These are phyloP conservation scores for Chamaea fasciata DNA, from an alignment of 2,113 vertebrate genomes.

Conservation along the genomic window DNA sequence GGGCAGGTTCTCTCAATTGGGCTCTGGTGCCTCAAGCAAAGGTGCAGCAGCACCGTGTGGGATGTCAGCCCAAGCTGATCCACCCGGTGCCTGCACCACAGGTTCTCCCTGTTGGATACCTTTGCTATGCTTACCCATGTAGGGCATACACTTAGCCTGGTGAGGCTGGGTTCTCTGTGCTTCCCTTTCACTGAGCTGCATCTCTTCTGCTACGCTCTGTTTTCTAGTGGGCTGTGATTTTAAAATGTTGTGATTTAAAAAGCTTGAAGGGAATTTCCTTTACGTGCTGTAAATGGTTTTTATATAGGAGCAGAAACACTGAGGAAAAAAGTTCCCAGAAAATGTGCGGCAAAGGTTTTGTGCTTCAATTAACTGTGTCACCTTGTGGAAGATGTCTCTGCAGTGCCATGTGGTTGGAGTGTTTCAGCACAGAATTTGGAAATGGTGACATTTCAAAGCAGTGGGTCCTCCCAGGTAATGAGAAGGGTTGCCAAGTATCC, in stretches of 20 bases:
- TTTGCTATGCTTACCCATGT: not conserved
- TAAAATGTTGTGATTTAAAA: not conserved
- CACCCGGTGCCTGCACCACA: not conserved
- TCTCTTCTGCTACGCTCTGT: not conserved
- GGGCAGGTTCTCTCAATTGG: not conserved
- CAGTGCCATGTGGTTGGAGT: not conserved
- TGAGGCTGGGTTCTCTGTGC: not conserved
- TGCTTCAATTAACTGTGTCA: not conserved
- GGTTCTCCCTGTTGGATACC: not conserved
- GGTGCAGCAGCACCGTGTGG: not conserved
- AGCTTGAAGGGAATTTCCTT: not conserved
- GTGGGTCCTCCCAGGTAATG: not conserved
- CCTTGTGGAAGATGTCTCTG: not conserved
- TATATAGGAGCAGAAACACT: not conserved
- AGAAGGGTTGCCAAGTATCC: not conserved
- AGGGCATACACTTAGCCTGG: not conserved
- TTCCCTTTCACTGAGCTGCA: not conserved
- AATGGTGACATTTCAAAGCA: not conserved
- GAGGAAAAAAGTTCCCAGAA: not conserved
- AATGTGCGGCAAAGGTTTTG: not conserved
- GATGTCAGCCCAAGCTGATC: not conserved
- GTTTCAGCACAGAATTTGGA: not conserved
- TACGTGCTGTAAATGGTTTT: not conserved
- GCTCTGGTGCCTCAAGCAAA: not conserved
- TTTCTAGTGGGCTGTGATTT: not conserved